Evolutionary conservation across 1,140 invertebrate genomes (phyloP).

Genomic region (Zaprionus ghesquierei): DNA sequence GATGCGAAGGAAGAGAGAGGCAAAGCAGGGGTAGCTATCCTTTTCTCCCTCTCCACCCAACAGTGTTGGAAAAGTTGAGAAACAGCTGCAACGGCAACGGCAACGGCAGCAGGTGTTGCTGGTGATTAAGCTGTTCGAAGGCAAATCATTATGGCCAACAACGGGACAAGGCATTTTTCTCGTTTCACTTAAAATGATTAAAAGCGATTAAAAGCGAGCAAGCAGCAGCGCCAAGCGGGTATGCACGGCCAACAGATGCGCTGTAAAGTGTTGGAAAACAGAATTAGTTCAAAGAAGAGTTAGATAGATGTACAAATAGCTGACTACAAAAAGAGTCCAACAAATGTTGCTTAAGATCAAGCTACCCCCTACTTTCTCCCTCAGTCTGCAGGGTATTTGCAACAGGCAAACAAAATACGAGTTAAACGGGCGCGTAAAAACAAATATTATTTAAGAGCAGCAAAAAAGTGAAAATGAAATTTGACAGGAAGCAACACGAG

Average conservation of each 20-base stretch:
- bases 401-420: not conserved
- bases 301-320: not conserved
- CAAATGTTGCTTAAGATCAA: not conserved
- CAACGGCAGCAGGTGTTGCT: conserved; percentile 1
- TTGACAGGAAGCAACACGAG: conserved; percentile 40
- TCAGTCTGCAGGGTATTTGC: not conserved
- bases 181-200: conserved; percentile 68
- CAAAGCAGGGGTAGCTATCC: not conserved
- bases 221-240: not conserved
- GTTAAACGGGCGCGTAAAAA: conserved; percentile 25
- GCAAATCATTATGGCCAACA: conserved; percentile 32
- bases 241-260: not conserved
- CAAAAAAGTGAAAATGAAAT: conserved; percentile 51
- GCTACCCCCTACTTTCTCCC: not conserved
- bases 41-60: too few species aligned
- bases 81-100: conserved; percentile 6
- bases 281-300: not conserved
- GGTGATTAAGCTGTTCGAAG: conserved; percentile 37
- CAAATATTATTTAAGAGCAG: conserved; percentile 34
- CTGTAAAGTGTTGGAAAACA: not conserved
- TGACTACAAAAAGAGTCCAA: too few species aligned
- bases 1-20: not conserved
- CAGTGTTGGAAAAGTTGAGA: conserved; percentile 10
- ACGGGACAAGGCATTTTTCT: conserved; percentile 19
- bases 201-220: conserved; percentile 56